phyloP scores from a whole-genome alignment of 2,797 vertebrate genomes.

The Enteromius afrohamiltoni region DNA sequence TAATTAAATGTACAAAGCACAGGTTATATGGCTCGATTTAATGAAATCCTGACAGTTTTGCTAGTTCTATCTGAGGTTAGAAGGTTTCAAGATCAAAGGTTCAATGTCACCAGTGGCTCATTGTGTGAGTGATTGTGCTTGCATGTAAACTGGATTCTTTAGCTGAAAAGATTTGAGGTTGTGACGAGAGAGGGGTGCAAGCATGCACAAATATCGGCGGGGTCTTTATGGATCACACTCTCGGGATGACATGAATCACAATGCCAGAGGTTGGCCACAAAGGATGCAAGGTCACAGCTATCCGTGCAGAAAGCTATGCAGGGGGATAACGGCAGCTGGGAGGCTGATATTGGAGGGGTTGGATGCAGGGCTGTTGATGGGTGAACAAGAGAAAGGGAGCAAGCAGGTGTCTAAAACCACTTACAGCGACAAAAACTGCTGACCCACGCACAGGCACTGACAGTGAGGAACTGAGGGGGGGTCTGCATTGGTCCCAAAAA shows the following conservation, averaged over 20 bases:
- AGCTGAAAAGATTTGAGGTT: slow-evolving; percentile 4
- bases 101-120: slow-evolving; percentile 21
- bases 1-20: neutral
- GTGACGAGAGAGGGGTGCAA: slow-evolving; percentile 28
- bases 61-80: neutral
- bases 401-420: slow-evolving; percentile 59
- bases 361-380: slow-evolving; percentile 33
- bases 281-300: slow-evolving; percentile 47
- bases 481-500: slow-evolving; percentile 69
- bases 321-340: slow-evolving; percentile 24
- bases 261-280: slow-evolving; percentile 53
- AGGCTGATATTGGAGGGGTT: neutral
- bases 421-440: slow-evolving; percentile 74
- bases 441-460: slow-evolving; percentile 75
- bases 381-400: slow-evolving; percentile 22
- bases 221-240: slow-evolving; percentile 58
- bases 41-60: slow-evolving; percentile 5
- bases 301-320: slow-evolving; percentile 50
- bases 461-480: slow-evolving; percentile 70
- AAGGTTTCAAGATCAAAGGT: slow-evolving; percentile 22
- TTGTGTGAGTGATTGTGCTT: slow-evolving; percentile 52
- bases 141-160: slow-evolving; percentile 53
- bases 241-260: slow-evolving; percentile 51
- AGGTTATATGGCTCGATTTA: neutral
- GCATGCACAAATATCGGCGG: slow-evolving; percentile 50